These are phyloP conservation scores for Lophotriccus pileatus DNA, from an alignment of 2,797 vertebrate genomes.

Conservation along the genomic window DNA sequence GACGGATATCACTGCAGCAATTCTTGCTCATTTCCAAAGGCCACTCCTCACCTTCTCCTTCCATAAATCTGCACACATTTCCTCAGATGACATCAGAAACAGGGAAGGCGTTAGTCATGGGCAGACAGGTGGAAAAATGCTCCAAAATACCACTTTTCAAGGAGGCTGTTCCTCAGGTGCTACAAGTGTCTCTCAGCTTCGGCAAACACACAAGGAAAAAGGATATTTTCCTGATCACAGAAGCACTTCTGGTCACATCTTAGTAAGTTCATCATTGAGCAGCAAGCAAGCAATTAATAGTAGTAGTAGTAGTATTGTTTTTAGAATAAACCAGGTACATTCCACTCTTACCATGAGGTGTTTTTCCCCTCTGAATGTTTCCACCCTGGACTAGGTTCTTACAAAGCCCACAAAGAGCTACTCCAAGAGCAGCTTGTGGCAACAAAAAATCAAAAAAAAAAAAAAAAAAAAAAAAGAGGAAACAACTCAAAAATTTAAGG, in stretches of 20 bases:
- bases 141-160: background rate
- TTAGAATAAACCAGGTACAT: background rate
- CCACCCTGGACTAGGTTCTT: background rate
- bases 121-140: background rate
- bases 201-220: background rate
- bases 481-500: background rate
- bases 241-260: background rate
- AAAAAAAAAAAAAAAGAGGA: fast-evolving
- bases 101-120: background rate
- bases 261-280: background rate
- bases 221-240: background rate
- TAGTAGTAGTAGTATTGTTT: background rate
- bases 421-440: background rate
- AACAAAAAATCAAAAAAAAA: background rate
- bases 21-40: background rate
- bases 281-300: background rate
- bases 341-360: background rate
- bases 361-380: background rate
- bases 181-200: background rate
- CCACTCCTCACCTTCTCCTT: background rate
- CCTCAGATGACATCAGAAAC: background rate
- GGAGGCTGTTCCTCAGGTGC: background rate
- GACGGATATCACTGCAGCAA: background rate
- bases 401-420: background rate
- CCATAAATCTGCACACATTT: background rate